phyloP scores from a whole-genome alignment of 2,113 vertebrate genomes.

The Illadopsis cleaveri region DNA sequence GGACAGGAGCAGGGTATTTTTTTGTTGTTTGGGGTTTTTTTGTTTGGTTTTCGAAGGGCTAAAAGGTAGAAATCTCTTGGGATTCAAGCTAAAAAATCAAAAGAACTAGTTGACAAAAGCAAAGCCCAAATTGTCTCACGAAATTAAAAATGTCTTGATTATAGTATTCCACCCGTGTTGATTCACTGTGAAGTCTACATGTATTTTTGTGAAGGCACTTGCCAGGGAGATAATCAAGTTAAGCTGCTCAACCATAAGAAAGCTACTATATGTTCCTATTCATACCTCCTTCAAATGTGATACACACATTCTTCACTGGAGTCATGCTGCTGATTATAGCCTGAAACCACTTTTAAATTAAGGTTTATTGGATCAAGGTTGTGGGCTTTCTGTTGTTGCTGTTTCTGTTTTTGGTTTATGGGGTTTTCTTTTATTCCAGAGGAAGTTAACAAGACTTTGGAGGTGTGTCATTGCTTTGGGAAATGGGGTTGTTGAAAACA shows the following conservation, averaged over 20 bases:
- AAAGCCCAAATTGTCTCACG: neutral
- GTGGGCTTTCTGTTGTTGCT: neutral
- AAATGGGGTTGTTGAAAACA: neutral
- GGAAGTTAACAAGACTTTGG: neutral
- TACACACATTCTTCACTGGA: neutral
- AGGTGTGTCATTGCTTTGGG: neutral
- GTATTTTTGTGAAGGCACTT: neutral
- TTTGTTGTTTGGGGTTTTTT: neutral
- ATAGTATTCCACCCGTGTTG: neutral
- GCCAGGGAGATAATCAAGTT: neutral
- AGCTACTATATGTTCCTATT: neutral
- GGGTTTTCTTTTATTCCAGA: neutral
- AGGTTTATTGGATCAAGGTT: neutral
- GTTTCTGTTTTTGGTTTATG: neutral
- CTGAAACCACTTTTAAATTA: neutral
- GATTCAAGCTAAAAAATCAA: neutral
- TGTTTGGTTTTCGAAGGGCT: neutral
- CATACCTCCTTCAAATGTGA: neutral
- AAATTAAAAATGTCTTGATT: neutral
- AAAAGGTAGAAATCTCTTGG: neutral
- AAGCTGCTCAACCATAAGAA: neutral
- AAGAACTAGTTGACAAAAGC: neutral
- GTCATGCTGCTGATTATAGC: neutral
- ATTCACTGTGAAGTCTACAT: neutral
- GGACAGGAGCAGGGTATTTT: accelerated